These are phyloP conservation scores for Physocephala rufipes DNA, from an alignment of 2,888 invertebrate species.

Conservation along the genomic window DNA sequence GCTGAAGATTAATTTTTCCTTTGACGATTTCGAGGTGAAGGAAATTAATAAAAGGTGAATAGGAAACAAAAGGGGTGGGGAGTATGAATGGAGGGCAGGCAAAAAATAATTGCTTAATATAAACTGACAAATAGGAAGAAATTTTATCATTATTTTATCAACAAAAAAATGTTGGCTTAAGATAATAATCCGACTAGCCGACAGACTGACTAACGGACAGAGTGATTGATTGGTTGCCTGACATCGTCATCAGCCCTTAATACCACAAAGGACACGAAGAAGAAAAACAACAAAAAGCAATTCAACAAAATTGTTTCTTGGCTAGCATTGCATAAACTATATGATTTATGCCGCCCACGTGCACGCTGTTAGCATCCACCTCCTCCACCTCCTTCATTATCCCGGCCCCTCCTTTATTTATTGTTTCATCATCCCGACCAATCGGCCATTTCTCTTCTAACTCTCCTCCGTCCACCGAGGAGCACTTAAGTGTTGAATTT, in stretches of 20 bases:
- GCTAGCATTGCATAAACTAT: background rate
- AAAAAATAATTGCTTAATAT: too few relatives aligned
- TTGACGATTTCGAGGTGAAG: slow-evolving; percentile 11
- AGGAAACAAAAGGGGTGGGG: background rate
- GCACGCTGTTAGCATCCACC: background rate
- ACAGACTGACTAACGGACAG: too few relatives aligned
- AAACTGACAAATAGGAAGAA: too few relatives aligned
- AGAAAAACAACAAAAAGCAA: background rate
- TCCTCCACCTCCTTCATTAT: background rate
- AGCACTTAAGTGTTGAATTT: slow-evolving; percentile 13
- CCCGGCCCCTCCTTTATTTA: too few relatives aligned
- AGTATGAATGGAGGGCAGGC: too few relatives aligned
- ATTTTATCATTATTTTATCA: too few relatives aligned
- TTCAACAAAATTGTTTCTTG: slow-evolving; percentile 4
- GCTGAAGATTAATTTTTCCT: slow-evolving; percentile 53
- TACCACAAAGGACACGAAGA: too few relatives aligned
- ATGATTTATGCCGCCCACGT: slow-evolving; percentile 27
- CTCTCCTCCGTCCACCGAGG: background rate
- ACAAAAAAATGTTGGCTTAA: too few relatives aligned
- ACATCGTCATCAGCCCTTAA: too few relatives aligned
- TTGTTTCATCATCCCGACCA: background rate
- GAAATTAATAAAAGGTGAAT: background rate
- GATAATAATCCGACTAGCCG: too few relatives aligned
- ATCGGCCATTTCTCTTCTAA: too few relatives aligned
- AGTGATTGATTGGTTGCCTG: too few relatives aligned